phyloP scores from a whole-genome alignment of 1,140 invertebrate species.

The Drosophila ogumai region DNA sequence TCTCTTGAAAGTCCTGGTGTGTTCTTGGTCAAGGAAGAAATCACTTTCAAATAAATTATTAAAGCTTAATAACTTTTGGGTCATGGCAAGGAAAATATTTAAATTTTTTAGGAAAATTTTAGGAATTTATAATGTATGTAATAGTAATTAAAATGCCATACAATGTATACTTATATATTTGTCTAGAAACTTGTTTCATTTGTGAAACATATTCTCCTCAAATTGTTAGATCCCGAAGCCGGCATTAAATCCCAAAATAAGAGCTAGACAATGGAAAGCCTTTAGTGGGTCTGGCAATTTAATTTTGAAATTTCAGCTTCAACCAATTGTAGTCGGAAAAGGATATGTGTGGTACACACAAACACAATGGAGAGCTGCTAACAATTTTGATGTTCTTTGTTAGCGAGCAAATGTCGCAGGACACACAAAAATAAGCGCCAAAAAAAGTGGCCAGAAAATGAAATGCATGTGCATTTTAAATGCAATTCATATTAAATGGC shows the following conservation, averaged over 20 bases:
- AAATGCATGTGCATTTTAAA: constrained; percentile 71
- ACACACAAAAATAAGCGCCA: constrained; percentile 13
- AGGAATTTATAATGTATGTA: neutral
- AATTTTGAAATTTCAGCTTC: constrained; percentile 28
- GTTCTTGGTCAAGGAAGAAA: constrained; percentile 3
- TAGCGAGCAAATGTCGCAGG: constrained; percentile 22
- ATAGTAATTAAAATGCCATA: neutral
- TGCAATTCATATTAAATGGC: constrained; percentile 78
- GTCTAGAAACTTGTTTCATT: neutral
- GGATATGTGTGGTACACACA: constrained; percentile 20
- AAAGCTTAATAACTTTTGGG: constrained; percentile 7
- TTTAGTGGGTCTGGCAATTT: constrained; percentile 15
- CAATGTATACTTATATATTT: neutral
- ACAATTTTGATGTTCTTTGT: constrained; percentile 30
- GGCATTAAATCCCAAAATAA: constrained; percentile 3
- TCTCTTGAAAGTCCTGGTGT: neutral
- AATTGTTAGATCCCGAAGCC: neutral
- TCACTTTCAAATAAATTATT: constrained; percentile 33
- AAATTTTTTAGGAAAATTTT: neutral
- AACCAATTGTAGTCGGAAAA: constrained; percentile 26
- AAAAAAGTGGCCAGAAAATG: constrained; percentile 15
- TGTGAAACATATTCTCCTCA: neutral
- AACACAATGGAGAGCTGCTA: constrained; percentile 31
- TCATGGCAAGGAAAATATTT: neutral
- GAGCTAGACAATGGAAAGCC: constrained; percentile 22